phyloP scores from a whole-genome alignment of 2,888 invertebrate genomes.

The Sceliomorpha sp. region DNA sequence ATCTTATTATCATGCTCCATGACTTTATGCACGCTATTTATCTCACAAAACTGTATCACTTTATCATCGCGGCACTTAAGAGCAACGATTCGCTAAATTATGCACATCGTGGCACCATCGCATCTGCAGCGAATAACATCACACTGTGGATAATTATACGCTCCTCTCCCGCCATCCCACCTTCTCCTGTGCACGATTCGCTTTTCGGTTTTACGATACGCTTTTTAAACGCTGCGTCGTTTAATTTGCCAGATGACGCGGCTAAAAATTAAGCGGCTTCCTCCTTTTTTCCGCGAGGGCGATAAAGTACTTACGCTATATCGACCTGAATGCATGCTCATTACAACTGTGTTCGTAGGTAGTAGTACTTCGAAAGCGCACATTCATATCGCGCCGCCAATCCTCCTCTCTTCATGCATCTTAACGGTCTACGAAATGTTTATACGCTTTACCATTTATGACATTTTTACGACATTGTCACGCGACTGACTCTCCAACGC shows the following conservation, averaged over 20 bases:
- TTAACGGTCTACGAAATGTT: too few relatives aligned
- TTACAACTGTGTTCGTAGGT: background rate
- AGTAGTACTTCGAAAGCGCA: background rate
- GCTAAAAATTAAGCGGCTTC: slow-evolving; percentile 15
- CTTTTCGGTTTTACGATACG: slow-evolving; percentile 6
- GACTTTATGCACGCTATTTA: slow-evolving; percentile 15
- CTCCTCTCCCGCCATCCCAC: slow-evolving; percentile 6
- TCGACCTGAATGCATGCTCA: slow-evolving; percentile 4
- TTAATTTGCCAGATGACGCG: slow-evolving; percentile 21
- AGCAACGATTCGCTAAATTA: slow-evolving; percentile 27
- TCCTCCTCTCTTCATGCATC: too few relatives aligned
- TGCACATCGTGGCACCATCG: slow-evolving; percentile 14
- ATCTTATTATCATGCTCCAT: slow-evolving; percentile 2
- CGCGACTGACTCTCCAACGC: slow-evolving; percentile 4
- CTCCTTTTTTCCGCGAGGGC: background rate
- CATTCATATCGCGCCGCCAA: background rate
- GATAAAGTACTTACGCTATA: slow-evolving; percentile 9
- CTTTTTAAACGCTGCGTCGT: slow-evolving; percentile 9
- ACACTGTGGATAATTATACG: slow-evolving; percentile 19
- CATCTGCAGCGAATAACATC: slow-evolving; percentile 10
- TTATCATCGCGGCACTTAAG: slow-evolving; percentile 25
- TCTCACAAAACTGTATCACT: slow-evolving; percentile 14
- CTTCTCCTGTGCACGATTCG: too few relatives aligned
- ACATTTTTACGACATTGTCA: slow-evolving; percentile 1
- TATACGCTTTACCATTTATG: background rate